Percentiles rank a stretch among this genome's conserved stretches.
phyloP scores from a whole-genome alignment of 1,140 invertebrate genomes.

The Sarcophaga peregrina region DNA sequence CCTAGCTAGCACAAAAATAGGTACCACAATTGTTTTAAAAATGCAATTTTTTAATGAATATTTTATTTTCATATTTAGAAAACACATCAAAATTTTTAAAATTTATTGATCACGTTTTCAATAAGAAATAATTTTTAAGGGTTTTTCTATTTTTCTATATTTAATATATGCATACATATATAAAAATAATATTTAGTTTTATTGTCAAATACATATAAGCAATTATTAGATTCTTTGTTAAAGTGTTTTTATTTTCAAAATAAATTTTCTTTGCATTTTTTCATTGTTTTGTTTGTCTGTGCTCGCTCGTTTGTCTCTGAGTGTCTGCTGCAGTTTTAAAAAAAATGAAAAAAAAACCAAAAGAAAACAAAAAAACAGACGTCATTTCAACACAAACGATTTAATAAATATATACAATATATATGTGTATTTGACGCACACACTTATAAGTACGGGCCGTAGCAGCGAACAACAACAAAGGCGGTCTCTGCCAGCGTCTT shows the following conservation, averaged over 20 bases:
- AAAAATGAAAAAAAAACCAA: background rate
- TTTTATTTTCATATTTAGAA: too few relatives aligned
- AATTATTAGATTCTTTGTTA: background rate
- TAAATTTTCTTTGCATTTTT: background rate
- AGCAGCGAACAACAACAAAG: background rate
- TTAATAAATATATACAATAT: background rate
- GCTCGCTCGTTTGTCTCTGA: background rate
- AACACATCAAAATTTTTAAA: too few relatives aligned
- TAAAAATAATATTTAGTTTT: too few relatives aligned
- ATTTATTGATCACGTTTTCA: too few relatives aligned
- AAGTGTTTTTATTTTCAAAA: background rate
- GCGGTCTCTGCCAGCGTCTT: background rate
- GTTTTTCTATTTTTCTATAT: too few relatives aligned
- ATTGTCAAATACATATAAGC: background rate
- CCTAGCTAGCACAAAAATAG: too few relatives aligned
- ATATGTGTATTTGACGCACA: background rate
- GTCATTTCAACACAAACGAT: background rate
- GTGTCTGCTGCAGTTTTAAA: background rate
- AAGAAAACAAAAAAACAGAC: background rate
- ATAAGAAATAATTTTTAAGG: too few relatives aligned
- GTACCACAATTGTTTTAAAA: too few relatives aligned
- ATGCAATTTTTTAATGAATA: too few relatives aligned
- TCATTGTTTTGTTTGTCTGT: background rate
- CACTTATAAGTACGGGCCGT: background rate
- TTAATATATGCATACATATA: too few relatives aligned